These are phyloP conservation scores for Morelia viridis DNA, from an alignment of 2,797 vertebrate species.

Conservation along the genomic window DNA sequence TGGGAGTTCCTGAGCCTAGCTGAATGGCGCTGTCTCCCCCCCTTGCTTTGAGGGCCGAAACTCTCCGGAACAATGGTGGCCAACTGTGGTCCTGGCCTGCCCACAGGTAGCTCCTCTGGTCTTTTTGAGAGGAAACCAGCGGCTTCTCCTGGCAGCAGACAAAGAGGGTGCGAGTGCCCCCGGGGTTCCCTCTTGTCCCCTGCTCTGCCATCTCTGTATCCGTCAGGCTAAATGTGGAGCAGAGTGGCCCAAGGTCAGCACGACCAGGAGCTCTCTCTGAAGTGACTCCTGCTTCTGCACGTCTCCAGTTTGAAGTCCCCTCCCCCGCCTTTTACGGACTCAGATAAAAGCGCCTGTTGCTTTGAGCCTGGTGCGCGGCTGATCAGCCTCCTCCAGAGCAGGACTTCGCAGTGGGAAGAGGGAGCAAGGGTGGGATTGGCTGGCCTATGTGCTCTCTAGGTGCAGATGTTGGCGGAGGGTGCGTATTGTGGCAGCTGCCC, in stretches of 20 bases:
- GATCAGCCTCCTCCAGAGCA: conserved; percentile 7
- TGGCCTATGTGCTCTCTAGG: too few species aligned
- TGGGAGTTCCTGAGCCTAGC: not conserved
- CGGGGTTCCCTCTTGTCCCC: not conserved
- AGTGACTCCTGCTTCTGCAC: conserved; percentile 25
- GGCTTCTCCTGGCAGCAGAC: not conserved
- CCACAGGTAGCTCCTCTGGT: too few species aligned
- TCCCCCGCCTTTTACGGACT: not conserved
- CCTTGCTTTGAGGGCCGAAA: not conserved
- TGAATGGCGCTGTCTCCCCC: not conserved
- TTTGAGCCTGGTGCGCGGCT: conserved; percentile 42
- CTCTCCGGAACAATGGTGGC: not conserved
- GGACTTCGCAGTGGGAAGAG: conserved; percentile 6
- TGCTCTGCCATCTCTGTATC: not conserved
- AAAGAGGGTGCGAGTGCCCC: too few species aligned
- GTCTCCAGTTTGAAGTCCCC: conserved; percentile 1
- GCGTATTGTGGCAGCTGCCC: not conserved
- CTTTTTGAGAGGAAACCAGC: too few species aligned
- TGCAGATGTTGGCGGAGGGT: too few species aligned
- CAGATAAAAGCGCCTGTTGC: not conserved
- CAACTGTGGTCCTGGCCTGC: not conserved
- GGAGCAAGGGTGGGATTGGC: not conserved
- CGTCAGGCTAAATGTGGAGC: conserved; percentile 52
- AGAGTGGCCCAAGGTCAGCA: not conserved
- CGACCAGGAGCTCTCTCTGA: not conserved